Evolutionary conservation across 2,797 vertebrate species (phyloP).

Genomic region (Taeniopygia guttata): DNA sequence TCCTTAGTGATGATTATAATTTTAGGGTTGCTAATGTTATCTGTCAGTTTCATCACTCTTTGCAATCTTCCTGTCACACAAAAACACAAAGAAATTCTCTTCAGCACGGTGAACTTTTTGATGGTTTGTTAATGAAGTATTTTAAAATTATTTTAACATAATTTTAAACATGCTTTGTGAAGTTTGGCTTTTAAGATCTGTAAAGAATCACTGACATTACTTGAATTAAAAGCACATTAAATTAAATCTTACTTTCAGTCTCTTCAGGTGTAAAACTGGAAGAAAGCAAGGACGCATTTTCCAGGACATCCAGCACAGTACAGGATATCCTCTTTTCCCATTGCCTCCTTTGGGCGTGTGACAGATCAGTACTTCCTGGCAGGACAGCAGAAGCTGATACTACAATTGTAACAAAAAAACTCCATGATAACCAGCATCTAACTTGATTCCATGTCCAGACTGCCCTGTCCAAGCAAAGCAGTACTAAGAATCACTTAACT

Average conservation of each 20-base stretch:
- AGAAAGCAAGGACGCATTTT: conserved; percentile 77
- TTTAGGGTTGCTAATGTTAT: not conserved
- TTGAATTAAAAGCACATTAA: not conserved
- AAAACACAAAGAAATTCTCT: not conserved
- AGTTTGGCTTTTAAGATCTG: not conserved
- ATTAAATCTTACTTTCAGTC: conserved; percentile 48
- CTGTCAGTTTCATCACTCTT: not conserved
- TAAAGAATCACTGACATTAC: not conserved
- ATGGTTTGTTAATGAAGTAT: not conserved
- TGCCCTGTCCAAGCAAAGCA: not conserved
- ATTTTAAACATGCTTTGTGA: not conserved
- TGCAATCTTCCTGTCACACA: not conserved
- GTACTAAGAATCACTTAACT: not conserved
- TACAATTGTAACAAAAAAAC: not conserved
- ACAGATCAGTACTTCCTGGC: not conserved
- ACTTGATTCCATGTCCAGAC: not conserved
- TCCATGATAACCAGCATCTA: not conserved
- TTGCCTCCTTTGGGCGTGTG: conserved; percentile 63
- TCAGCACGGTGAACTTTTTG: not conserved
- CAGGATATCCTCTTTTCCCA: conserved; percentile 77
- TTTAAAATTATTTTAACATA: not conserved
- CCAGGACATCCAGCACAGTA: conserved; percentile 73
- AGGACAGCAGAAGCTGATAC: not conserved
- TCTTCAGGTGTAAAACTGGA: conserved; percentile 70
- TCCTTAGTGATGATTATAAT: not conserved